Evolutionary conservation across 1,140 invertebrate species (phyloP), one percentile per base, ranked within the genome.

Genomic region (Ceratoteleas bidentatus): DNA sequence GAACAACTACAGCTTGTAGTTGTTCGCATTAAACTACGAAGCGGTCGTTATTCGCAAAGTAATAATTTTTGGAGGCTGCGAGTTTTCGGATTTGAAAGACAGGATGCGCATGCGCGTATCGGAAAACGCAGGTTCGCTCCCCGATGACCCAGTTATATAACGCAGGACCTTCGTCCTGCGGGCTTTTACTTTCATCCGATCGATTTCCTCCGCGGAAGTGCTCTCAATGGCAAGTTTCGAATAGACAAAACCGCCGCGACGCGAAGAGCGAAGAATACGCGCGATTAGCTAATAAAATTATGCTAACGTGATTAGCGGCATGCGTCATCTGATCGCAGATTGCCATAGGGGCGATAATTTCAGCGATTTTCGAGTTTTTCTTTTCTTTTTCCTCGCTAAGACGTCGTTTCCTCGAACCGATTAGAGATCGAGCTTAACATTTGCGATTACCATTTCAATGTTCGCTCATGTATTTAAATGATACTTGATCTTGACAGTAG

Each of bases 101-200:
- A 10, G 2, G 24, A 45, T 10, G 68, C 43, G 14, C 65, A 34
- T 40, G 36, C 45, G 57, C 40, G 40, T 9, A 49, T n/a, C 15
- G 24, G 15, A 66, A 15, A 52, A 15, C 24, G 15, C 45, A 43
- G 45, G 40, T 45, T 45, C 47, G 5, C n/a, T 47, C 50, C 45
- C 33, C 43, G 49, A 62, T 73, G 68, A 79, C 76, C 68, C 50
- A 72, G 68, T 73, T 72, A 49, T 53, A 66, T 11, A 58, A 78
- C 75, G 52, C n/a, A n/a, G n/a, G n/a, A n/a, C n/a, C n/a, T n/a
- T n/a, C n/a, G n/a, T n/a, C 75, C 58, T 72, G 45, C 60, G 66
- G 38, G 75, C 75, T 78, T 78, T 78, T 78, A 78, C 75, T 78
- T 78, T 78, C 66, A 65, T 45, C 75, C 36, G 36, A 78, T 78